Evolutionary conservation across 2,888 invertebrate species (phyloP).

Genomic region (Troides oblongomaculatus): DNA sequence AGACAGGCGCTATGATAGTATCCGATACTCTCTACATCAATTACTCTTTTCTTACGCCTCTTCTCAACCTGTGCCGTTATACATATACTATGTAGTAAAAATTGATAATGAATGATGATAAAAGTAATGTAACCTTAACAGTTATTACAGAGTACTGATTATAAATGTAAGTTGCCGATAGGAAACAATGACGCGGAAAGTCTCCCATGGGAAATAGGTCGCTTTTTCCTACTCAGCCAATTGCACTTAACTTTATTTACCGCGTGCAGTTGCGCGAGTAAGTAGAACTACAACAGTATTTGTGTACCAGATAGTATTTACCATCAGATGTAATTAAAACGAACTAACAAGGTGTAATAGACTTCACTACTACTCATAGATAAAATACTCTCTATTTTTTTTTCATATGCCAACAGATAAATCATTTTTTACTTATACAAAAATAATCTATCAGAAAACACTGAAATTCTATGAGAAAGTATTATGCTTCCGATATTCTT

Average conservation of each 20-base stretch:
- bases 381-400: too few species aligned
- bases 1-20: too few species aligned
- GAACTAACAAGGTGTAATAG: not conserved
- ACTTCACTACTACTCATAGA: too few species aligned
- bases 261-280: conserved; percentile 22
- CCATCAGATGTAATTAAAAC: conserved; percentile 16
- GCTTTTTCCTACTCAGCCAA: conserved; percentile 49
- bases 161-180: conserved; percentile 13
- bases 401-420: too few species aligned
- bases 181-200: conserved; percentile 68
- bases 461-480: too few species aligned
- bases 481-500: too few species aligned
- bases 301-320: conserved; percentile 2
- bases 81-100: not conserved
- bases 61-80: not conserved
- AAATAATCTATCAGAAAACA: too few species aligned
- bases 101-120: not conserved
- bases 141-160: conserved; percentile 3
- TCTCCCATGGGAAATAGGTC: conserved; percentile 61
- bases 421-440: too few species aligned
- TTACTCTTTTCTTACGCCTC: not conserved
- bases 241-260: conserved; percentile 22
- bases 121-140: not conserved
- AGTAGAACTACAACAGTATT: conserved; percentile 29
- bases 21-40: too few species aligned